Conservation (phyloP, 2,888 invertebrate species). For the Drosophila bunnanda region DNA sequence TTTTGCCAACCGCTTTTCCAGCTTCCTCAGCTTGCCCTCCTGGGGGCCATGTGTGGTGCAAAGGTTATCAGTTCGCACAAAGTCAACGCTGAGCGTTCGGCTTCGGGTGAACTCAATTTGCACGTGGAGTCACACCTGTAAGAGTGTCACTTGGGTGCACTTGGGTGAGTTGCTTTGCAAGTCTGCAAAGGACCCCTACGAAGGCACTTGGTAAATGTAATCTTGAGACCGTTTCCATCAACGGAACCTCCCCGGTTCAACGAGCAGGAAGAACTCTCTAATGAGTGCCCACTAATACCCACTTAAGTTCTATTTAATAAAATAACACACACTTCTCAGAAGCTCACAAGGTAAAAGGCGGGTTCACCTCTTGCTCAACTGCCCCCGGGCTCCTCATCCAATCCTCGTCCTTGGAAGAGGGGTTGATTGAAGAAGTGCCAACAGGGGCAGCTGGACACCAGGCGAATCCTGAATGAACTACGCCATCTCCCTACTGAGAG, state of each 20-base stretch:
- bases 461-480: not conserved
- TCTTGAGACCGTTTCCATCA: not conserved
- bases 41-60: constrained; percentile 5
- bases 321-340: not conserved
- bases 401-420: not conserved
- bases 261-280: not conserved
- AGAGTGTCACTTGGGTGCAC: not conserved
- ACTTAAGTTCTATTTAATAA: not conserved
- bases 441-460: not conserved
- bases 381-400: not conserved
- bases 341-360: not conserved
- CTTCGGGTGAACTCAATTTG: constrained; percentile 28
- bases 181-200: not conserved
- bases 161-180: not conserved
- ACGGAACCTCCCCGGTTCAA: not conserved
- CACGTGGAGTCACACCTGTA: constrained; percentile 22
- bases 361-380: not conserved
- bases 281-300: not conserved
- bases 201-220: not conserved
- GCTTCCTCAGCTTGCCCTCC: not conserved
- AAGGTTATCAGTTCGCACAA: constrained; percentile 34
- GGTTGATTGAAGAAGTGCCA: not conserved
- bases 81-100: constrained; percentile 26
- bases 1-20: not conserved
- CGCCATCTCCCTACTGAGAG: not conserved